Base-by-base conservation (phyloP, 2,888 invertebrate species). In the Xestia xanthographa region DNA sequence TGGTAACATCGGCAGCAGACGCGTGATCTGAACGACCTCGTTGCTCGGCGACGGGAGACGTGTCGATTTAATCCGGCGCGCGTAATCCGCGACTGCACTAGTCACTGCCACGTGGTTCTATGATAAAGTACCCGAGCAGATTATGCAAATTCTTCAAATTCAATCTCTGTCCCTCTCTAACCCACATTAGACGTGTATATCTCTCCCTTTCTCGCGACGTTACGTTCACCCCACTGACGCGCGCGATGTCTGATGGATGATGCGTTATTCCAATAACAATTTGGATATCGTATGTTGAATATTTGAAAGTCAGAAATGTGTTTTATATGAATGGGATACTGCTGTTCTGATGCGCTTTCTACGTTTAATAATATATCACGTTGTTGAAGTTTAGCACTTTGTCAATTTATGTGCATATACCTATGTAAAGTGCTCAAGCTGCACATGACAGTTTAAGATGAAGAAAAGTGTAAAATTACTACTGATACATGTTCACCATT, bases 51-150 rank as follows among this genome's bases (percentile, higher is more conserved):
- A 75, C 79, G 87, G 87, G 84, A 82, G 92, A 92, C 91, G 92
- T 91, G 91, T 88, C 91, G 93, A 93, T 95, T 94, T 94, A 96
- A 95, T 95, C 93, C 94, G 87, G 89, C 88, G 89, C 89, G 90
- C 93, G 93, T 96, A 96, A 95, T 95, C 96, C 95, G 92, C 93
- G 92, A 95, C 91, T 96, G 96, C 96, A 96, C 95, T 96, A 96
- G 96, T 96, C 96, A 96, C 95, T 94, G 94, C 95, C 96, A 96
- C 96, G 96, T 96, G 96, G 95, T 96, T 94, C 95, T 94, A 96
- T 96, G 96, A 96, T 96, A 96, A 96, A 96, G 95, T 96, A 92
- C 96, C 94, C 94, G 90, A 93, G 92, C 95, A 96, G 96, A 96
- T 96, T 96, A 96, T 96, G 96, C 96, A 96, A 96, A 96, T 96